Evolutionary conservation across 2,888 invertebrate species (phyloP).

Genomic region (Ariolimax columbianus): DNA sequence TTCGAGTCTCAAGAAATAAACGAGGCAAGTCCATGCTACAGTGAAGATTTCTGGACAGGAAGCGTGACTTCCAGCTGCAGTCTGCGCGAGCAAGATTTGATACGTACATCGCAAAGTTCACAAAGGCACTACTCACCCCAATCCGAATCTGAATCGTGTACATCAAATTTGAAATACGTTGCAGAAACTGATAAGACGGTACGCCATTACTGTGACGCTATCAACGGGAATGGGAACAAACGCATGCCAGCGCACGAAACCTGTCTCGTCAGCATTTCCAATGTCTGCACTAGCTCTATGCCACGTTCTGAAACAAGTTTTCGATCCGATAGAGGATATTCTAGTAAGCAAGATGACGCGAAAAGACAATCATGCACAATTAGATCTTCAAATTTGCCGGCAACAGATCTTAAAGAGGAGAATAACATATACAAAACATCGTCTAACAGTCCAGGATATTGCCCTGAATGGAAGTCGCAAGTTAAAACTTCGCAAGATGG

Average conservation of each 20-base stretch:
- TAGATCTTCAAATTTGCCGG: background rate
- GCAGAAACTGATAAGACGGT: slow-evolving; percentile 7
- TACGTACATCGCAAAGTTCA: background rate
- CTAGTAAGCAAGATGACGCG: background rate
- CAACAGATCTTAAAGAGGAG: background rate
- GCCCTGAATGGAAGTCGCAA: background rate
- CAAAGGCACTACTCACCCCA: background rate
- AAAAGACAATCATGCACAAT: too few relatives aligned
- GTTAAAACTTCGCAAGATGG: too few relatives aligned
- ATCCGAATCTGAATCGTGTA: too few relatives aligned
- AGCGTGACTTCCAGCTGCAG: background rate
- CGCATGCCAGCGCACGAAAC: background rate
- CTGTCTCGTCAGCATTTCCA: background rate
- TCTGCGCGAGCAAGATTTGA: background rate
- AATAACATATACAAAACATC: background rate
- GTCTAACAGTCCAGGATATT: background rate
- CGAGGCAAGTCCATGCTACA: slow-evolving; percentile 8
- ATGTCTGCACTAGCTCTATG: background rate
- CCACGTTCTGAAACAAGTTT: background rate
- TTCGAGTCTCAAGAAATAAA: background rate
- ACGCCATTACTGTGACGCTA: slow-evolving; percentile 35
- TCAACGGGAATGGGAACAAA: background rate
- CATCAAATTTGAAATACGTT: background rate
- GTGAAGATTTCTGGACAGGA: background rate
- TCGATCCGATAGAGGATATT: background rate